Evolutionary conservation across 2,113 vertebrate genomes (phyloP), one percentile per base, ranked within the genome.

Genomic region (Leptosomus discolor): DNA sequence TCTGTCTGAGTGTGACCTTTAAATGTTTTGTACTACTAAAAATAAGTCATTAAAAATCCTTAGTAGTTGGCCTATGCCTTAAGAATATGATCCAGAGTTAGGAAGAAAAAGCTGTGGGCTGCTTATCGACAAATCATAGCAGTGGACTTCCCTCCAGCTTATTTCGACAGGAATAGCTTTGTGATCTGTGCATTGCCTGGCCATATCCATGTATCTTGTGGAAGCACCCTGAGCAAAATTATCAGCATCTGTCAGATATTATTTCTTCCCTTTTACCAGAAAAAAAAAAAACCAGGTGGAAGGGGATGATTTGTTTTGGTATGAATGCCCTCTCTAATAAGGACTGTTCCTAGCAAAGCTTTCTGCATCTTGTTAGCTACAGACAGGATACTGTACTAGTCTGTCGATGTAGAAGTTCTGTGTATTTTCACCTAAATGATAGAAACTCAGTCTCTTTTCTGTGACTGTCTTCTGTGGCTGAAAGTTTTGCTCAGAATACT

Each of bases 31-130:
- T 85, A 53, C n/a, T 54, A 60, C 80, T 94, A 87, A 91, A 94
- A 92, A 94, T 75, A 74, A 94, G 57, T 76, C 69, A 87, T 95
- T 97, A 92, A 89, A n/a, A 93, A 85, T 64, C 83, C 61, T 51
- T 75, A 69, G 46, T 43, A 71, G 51, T 22, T 87, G 57, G n/a
- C 24, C 56, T 88, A 1, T 84, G 65, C 30, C 41, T 56, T 76
- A n/a, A 85, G 48, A 94, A 22, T 69, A 58, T 46, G 58, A 54
- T 36, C 27, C 69, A 84, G 58, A 71, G 20, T 26, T 67, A 58
- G 48, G 88, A 88, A 91, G 56, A 75, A 83, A 7, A 27, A 53
- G 32, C 71, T 94, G 30, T 80, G 64, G 36, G 70, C n/a, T 95
- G 45, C 26, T 91, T 94, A 41, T 37, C 85, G 85, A 77, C 32